A percentile compares a stretch with the other conserved stretches of the same genome.
phyloP scores from a whole-genome alignment of 2,113 vertebrate genomes.

The Lynx canadensis region DNA sequence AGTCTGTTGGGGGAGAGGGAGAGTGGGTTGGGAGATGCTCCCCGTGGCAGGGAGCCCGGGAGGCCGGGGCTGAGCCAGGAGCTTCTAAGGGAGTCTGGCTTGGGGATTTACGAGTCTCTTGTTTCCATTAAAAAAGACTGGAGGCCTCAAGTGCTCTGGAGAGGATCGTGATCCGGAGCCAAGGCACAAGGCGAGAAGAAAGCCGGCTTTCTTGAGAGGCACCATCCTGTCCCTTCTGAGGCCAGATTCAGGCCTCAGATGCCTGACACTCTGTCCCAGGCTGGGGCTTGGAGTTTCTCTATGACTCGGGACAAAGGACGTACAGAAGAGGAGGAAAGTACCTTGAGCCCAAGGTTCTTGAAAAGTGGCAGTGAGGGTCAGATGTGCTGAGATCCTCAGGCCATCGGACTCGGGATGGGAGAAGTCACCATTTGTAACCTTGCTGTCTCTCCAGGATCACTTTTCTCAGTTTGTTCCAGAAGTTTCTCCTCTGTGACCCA shows the following conservation, averaged over 20 bases:
- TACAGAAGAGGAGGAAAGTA: neutral
- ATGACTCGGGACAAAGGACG: neutral
- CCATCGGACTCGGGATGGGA: neutral
- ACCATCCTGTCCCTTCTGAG: neutral
- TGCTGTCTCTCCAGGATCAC: neutral
- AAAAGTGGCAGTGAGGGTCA: neutral
- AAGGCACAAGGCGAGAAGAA: neutral
- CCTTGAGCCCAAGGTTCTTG: neutral
- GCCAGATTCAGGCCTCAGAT: neutral
- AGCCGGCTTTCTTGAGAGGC: neutral
- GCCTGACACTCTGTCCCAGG: neutral
- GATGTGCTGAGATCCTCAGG: neutral
- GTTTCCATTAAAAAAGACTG: conserved; percentile 65
- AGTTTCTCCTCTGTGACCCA: neutral
- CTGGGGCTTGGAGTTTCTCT: neutral
- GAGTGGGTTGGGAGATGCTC: conserved; percentile 37
- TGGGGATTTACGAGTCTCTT: conserved; percentile 72
- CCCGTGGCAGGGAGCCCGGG: conserved; percentile 66
- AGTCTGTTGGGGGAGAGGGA: neutral
- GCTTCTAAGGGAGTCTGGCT: conserved; percentile 76
- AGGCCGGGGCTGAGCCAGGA: conserved; percentile 32
- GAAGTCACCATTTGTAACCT: neutral
- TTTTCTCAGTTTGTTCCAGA: neutral
- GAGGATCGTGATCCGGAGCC: neutral
- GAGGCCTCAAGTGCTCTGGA: conserved; percentile 67